These are phyloP conservation scores for Sarcophaga carnaria DNA, from an alignment of 2,888 invertebrate genomes.

Conservation along the genomic window DNA sequence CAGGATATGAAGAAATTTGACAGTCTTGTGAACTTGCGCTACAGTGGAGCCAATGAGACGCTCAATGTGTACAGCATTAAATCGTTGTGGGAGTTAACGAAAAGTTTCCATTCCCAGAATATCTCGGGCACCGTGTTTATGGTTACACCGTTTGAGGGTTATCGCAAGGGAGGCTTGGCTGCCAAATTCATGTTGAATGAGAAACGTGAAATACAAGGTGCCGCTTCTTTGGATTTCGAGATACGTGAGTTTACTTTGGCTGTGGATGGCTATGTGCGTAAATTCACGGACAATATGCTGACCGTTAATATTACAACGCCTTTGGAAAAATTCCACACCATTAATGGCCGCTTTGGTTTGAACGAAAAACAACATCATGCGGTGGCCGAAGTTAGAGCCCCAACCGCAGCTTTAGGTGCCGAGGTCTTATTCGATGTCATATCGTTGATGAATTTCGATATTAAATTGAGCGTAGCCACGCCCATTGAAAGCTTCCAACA, in stretches of 20 bases:
- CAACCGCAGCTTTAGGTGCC: conserved; percentile 86
- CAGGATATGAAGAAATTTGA: conserved; percentile 83
- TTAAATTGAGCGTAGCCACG: conserved; percentile 88
- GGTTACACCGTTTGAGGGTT: conserved; percentile 87
- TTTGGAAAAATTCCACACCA: conserved; percentile 85
- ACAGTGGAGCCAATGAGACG: conserved; percentile 78
- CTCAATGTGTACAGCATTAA: conserved; percentile 85
- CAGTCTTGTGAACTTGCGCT: conserved; percentile 83
- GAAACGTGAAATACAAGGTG: conserved; percentile 86
- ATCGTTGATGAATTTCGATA: conserved; percentile 87
- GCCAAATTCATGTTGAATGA: conserved; percentile 86
- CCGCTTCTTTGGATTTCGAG: conserved; percentile 88
- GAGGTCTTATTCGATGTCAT: conserved; percentile 86
- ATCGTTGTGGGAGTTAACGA: conserved; percentile 87
- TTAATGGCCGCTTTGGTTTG: conserved; percentile 88
- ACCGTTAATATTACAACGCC: conserved; percentile 90
- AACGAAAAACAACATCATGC: conserved; percentile 87
- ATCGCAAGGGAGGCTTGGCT: conserved; percentile 86
- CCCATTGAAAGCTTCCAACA: conserved; percentile 88
- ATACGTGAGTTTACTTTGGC: conserved; percentile 86
- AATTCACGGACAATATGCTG: conserved; percentile 89
- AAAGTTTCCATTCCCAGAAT: conserved; percentile 84
- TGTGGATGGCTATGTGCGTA: conserved; percentile 87
- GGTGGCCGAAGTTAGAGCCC: conserved; percentile 88
- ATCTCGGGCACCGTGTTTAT: conserved; percentile 84